phyloP scores from a whole-genome alignment of 2,113 vertebrate genomes.

The Phocoena sinus region DNA sequence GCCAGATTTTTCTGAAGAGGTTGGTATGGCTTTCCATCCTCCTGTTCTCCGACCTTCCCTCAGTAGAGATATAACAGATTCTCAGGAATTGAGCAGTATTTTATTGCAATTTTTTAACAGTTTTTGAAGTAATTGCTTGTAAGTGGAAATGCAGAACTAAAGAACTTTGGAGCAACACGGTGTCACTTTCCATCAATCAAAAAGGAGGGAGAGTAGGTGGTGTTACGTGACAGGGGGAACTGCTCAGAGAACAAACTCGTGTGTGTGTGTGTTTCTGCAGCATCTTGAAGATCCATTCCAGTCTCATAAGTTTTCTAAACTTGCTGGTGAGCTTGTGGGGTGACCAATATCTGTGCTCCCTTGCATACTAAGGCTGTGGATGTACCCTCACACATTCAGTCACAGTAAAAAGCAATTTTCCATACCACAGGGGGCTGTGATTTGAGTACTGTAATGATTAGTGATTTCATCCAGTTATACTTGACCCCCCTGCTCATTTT shows the following conservation, averaged over 20 bases:
- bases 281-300: background rate
- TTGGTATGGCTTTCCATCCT: background rate
- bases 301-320: conserved; percentile 14
- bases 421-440: background rate
- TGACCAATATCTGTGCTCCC: background rate
- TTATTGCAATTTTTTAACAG: conserved; percentile 22
- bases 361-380: background rate
- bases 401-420: conserved; percentile 46
- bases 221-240: background rate
- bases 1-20: conserved; percentile 1
- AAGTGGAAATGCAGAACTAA: conserved; percentile 2
- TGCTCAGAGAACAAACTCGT: background rate
- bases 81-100: conserved; percentile 26
- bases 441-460: conserved; percentile 42
- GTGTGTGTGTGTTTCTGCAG: background rate
- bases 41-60: background rate
- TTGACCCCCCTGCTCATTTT: conserved; percentile 39
- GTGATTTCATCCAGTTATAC: conserved; percentile 25
- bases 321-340: background rate
- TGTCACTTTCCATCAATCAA: conserved; percentile 36
- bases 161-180: background rate
- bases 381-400: background rate
- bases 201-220: background rate
- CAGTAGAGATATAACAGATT: conserved; percentile 13
- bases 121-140: conserved; percentile 47